These are phyloP conservation scores for Sminthurinus aureus DNA, from an alignment of 2,888 invertebrate genomes.

Conservation along the genomic window DNA sequence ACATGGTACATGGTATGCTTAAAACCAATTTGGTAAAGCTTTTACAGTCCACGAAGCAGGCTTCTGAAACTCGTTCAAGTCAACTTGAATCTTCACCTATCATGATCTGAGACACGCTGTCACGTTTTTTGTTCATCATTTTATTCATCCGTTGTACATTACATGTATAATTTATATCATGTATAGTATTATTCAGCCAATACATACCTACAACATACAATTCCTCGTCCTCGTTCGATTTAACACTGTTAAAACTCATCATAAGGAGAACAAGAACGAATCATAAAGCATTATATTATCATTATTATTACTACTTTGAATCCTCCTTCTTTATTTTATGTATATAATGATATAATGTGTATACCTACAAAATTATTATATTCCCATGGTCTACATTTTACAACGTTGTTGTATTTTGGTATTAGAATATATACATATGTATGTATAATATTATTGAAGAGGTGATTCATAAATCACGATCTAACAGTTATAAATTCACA, in stretches of 20 bases:
- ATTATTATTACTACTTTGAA: too few species aligned
- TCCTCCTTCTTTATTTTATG: too few species aligned
- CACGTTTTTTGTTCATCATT: slow-evolving; percentile 1
- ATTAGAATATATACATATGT: too few species aligned
- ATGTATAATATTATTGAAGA: too few species aligned
- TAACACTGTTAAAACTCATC: background rate
- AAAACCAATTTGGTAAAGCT: slow-evolving; percentile 2
- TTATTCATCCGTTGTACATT: background rate
- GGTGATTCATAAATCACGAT: background rate
- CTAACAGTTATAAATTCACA: background rate
- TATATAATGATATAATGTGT: too few species aligned
- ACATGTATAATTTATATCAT: background rate
- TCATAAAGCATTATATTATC: too few species aligned
- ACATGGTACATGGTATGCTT: background rate
- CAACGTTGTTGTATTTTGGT: background rate
- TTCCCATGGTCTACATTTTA: too few species aligned
- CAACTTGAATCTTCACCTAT: slow-evolving; percentile 10
- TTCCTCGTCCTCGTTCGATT: background rate
- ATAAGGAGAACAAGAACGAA: too few species aligned
- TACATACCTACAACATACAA: background rate
- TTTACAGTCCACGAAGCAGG: background rate
- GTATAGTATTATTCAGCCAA: background rate
- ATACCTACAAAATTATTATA: too few species aligned
- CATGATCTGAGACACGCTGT: slow-evolving; percentile 15
- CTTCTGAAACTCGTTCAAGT: slow-evolving; percentile 24